phyloP scores from a whole-genome alignment of 2,797 vertebrate species.

The Argentina silus region DNA sequence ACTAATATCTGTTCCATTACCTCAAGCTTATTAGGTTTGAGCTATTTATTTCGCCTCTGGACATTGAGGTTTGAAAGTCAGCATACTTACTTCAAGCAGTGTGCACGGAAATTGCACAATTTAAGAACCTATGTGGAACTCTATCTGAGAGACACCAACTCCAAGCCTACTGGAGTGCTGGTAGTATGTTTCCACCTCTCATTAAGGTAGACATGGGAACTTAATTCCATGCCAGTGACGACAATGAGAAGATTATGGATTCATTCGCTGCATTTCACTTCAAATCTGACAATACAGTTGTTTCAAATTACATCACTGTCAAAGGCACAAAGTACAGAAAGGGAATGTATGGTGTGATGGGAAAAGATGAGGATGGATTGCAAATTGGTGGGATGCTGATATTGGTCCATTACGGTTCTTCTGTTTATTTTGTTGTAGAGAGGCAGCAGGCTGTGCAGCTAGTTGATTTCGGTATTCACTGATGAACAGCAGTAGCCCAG shows the following conservation, averaged over 20 bases:
- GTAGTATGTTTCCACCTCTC: not conserved
- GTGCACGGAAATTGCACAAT: conserved; percentile 27
- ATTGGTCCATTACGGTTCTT: conserved; percentile 16
- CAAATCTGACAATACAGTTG: conserved; percentile 12
- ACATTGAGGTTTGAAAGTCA: conserved; percentile 9
- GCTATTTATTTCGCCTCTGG: conserved; percentile 16
- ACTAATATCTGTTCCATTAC: conserved; percentile 29
- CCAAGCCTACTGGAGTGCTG: conserved; percentile 18
- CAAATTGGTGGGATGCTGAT: conserved; percentile 26
- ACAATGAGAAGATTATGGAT: conserved; percentile 5
- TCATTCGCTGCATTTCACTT: conserved; percentile 14
- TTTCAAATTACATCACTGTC: conserved; percentile 13
- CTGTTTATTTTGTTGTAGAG: not conserved
- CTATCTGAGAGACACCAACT: conserved; percentile 30
- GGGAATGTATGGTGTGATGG: conserved; percentile 13
- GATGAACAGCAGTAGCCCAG: not conserved
- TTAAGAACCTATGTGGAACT: conserved; percentile 23
- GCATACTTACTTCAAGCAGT: conserved; percentile 26
- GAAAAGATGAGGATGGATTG: conserved; percentile 9
- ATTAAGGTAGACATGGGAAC: conserved; percentile 1
- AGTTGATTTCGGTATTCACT: not conserved
- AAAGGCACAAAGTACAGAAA: conserved; percentile 27
- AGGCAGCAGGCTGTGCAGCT: too few relatives aligned
- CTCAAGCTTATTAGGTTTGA: conserved; percentile 10
- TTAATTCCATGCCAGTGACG: not conserved